A percentile compares a stretch with the other conserved stretches of the same genome.
Conservation (phyloP, 2,797 vertebrate species). For the Aphelocoma californica region DNA sequence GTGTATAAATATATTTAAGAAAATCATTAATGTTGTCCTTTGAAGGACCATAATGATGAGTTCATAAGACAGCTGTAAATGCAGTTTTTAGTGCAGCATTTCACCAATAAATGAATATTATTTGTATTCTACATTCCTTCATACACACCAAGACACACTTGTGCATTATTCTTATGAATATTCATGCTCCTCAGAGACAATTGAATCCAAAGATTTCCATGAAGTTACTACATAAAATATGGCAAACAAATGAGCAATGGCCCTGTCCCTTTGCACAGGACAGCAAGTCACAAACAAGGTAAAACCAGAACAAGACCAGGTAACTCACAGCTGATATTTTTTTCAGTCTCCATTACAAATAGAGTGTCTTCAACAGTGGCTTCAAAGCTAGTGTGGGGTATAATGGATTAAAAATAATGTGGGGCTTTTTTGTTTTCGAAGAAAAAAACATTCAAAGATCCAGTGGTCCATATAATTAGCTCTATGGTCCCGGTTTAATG, state of each 20-base stretch:
- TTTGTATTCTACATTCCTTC: neutral
- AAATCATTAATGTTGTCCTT: neutral
- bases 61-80: neutral
- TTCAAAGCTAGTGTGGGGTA: neutral
- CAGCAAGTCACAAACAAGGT: neutral
- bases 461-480: neutral
- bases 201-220: neutral
- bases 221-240: neutral
- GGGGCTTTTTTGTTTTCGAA: fast-evolving
- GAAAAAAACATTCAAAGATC: neutral
- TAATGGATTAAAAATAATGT: neutral
- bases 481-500: neutral
- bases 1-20: neutral
- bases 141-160: neutral
- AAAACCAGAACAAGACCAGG: neutral
- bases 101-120: neutral
- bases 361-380: neutral
- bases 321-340: neutral
- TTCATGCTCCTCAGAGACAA: neutral
- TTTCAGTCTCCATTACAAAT: neutral
- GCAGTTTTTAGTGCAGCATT: neutral
- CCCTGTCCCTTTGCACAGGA: neutral
- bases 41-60: neutral
- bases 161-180: neutral
- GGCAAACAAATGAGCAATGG: neutral